Conservation (phyloP, 1,140 invertebrate genomes). For the Drosophila funebris region DNA sequence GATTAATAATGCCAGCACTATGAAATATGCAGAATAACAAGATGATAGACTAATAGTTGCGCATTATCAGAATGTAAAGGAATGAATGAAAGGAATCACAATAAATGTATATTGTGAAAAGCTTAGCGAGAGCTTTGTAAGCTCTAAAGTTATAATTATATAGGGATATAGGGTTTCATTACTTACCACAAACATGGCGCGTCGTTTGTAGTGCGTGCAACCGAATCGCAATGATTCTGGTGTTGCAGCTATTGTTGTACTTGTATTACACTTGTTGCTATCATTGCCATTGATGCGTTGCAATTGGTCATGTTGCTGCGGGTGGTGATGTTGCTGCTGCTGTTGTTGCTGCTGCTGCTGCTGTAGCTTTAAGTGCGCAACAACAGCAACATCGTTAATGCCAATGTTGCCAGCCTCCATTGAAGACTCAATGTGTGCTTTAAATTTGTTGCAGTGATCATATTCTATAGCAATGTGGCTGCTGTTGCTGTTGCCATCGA, state of each 20-base stretch:
- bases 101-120: no score
- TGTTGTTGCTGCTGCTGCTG: conserved; percentile 31
- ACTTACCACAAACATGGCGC: conserved; percentile 92
- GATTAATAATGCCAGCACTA: no score
- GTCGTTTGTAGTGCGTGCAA: conserved; percentile 91
- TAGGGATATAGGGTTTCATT: background rate
- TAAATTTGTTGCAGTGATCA: conserved; percentile 19
- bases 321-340: conserved; percentile 25
- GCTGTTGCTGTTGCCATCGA: conserved; percentile 18
- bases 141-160: no score
- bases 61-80: no score
- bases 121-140: no score
- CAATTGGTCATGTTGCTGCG: conserved; percentile 33
- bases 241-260: conserved; percentile 46
- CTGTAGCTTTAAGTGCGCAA: conserved; percentile 24
- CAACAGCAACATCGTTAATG: conserved; percentile 40
- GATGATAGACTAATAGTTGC: no score
- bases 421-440: conserved; percentile 18
- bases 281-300: conserved; percentile 26
- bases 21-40: no score
- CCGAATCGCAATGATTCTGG: conserved; percentile 84
- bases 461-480: conserved; percentile 20
- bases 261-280: conserved; percentile 40
- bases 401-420: conserved; percentile 49
- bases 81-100: no score